Percentiles rank a stretch among this genome's conserved stretches.
Conservation (phyloP, 1,140 invertebrate genomes). For the Whitmania pigra region DNA sequence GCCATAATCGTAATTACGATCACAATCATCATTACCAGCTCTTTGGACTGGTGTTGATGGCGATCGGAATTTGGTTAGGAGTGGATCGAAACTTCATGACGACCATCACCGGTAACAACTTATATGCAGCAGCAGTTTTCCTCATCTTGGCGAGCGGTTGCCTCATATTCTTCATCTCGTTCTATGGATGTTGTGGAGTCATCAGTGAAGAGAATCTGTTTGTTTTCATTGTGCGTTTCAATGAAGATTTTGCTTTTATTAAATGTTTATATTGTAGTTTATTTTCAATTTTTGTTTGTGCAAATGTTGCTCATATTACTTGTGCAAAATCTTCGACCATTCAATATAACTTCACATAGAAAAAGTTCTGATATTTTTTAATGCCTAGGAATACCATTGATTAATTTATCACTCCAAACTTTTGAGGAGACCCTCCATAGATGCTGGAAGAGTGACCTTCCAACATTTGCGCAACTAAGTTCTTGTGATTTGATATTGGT, state of each 20-base stretch:
- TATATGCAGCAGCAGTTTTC: conserved; percentile 23
- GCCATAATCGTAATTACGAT: background rate
- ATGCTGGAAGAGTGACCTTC: no score
- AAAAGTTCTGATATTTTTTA: no score
- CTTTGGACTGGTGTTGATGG: conserved; percentile 18
- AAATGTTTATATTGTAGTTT: background rate
- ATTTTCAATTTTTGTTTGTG: no score
- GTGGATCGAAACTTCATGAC: conserved; percentile 25
- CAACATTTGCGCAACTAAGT: no score
- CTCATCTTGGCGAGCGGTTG: conserved; percentile 18
- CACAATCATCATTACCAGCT: conserved; percentile 7
- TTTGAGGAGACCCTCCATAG: no score
- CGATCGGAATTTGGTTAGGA: conserved; percentile 24
- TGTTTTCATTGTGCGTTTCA: conserved; percentile 1
- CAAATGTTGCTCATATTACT: no score
- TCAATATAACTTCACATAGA: no score
- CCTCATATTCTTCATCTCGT: conserved; percentile 23
- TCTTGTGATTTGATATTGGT: no score
- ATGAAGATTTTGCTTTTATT: background rate
- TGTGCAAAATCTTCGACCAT: no score
- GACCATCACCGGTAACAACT: conserved; percentile 23
- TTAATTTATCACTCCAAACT: no score
- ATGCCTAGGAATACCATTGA: no score
- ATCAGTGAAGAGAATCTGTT: conserved; percentile 19
- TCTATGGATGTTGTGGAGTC: conserved; percentile 23